Evolutionary conservation across 2,797 vertebrate species (phyloP), one percentile per base, ranked within the genome.

Genomic region (Dryobates pubescens): DNA sequence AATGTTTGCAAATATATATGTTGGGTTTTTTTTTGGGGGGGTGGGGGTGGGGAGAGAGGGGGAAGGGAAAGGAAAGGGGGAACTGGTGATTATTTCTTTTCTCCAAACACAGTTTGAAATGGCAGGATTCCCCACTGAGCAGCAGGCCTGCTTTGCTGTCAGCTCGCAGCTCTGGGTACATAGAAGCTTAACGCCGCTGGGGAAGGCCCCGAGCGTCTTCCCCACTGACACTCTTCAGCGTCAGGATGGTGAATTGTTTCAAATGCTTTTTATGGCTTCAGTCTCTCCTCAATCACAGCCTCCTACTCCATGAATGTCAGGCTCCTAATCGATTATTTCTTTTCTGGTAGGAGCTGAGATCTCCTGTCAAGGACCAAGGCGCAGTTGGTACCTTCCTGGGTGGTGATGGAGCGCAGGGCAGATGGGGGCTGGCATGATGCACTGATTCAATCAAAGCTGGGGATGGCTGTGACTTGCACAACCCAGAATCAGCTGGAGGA

Each of bases 231-330:
- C 6, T 7, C 70, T 85, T 94, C 53, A 62, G 59, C 93, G 86
- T 82, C 49, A 82, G 63, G 38, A 61, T 68, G n/a, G 74, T 90
- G 81, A 91, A 93, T 93, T 93, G 92, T 90, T 94, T 90, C 82
- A 89, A 80, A 82, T 87, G 64, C 53, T 94, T 80, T 78, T 67
- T 76, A 17, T 65, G 82, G 56, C 72, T 90, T 86, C 62, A 49
- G n/a, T 70, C 56, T 94, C 34, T 54, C 86, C 61, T 30, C 64
- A 75, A 64, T 74, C 88, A 75, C 57, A 81, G 12, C 85, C 63
- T 96, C 70, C 5, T 84, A 41, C 77, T 92, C 89, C 76, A 3
- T 78, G 90, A 56, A 72, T 54, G 49, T 81, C 70, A 38, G 62
- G 41, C 67, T 85, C 38, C 49, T 30, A 62, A 94, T 72, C 2